phyloP scores from a whole-genome alignment of 2,888 invertebrate genomes.

The Trypoxylon attenuatum region DNA sequence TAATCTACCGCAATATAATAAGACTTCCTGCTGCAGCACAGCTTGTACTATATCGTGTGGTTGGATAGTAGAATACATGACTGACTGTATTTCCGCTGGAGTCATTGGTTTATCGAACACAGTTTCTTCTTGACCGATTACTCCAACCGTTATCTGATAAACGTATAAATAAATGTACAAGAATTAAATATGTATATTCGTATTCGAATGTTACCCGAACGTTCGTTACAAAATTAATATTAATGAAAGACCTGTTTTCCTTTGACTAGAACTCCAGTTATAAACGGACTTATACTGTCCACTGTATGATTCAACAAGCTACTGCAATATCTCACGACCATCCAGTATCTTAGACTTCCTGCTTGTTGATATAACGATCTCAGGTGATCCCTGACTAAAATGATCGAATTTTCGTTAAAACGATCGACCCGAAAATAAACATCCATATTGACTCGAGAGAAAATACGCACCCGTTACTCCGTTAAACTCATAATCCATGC shows the following conservation, averaged over 20 bases:
- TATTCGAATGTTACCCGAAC: too few relatives aligned
- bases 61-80: constrained; percentile 93
- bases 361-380: constrained; percentile 86
- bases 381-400: constrained; percentile 81
- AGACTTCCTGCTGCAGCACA: constrained; percentile 94
- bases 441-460: too few relatives aligned
- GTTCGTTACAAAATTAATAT: neutral
- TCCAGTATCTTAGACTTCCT: constrained; percentile 92
- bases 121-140: constrained; percentile 94
- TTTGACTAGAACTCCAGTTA: constrained; percentile 97
- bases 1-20: constrained; percentile 94
- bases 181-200: too few relatives aligned
- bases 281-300: constrained; percentile 98
- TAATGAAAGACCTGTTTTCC: constrained; percentile 89
- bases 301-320: constrained; percentile 95
- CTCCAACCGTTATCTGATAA: constrained; percentile 89
- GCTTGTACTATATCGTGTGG: constrained; percentile 94
- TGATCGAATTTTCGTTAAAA: constrained; percentile 69
- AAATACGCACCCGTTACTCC: constrained; percentile 73
- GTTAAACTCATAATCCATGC: constrained; percentile 85
- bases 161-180: constrained; percentile 10
- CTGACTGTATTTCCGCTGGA: constrained; percentile 94
- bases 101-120: constrained; percentile 99
- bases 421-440: too few relatives aligned
- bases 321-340: constrained; percentile 95